These are phyloP conservation scores for Triplophysa bombifrons DNA, from an alignment of 2,797 vertebrate genomes.

Conservation along the genomic window DNA sequence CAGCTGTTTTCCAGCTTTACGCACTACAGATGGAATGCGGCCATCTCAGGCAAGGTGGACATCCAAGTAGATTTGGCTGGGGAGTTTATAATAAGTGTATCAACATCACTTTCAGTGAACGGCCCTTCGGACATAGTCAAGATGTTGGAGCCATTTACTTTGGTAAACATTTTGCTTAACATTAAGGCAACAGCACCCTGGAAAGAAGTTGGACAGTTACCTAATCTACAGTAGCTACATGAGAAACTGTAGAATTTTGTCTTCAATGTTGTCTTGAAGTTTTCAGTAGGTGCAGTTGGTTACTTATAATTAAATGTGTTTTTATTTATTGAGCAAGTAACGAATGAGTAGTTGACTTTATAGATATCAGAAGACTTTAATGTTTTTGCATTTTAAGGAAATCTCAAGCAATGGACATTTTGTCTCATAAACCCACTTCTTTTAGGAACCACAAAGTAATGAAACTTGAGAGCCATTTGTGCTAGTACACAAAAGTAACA, in stretches of 20 bases:
- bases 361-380: no score
- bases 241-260: slow-evolving; percentile 44
- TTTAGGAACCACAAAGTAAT: no score
- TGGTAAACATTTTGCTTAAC: slow-evolving; percentile 3
- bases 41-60: slow-evolving; percentile 42
- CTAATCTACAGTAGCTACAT: slow-evolving; percentile 4
- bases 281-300: not conserved
- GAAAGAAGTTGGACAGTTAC: slow-evolving; percentile 8
- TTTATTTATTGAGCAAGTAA: no score
- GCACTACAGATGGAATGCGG: slow-evolving; percentile 44
- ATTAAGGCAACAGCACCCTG: not conserved
- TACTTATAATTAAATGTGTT: no score
- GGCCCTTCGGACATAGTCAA: not conserved
- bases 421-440: not conserved
- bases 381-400: not conserved
- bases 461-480: not conserved
- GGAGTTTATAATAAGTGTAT: slow-evolving; percentile 29
- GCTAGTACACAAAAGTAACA: not conserved
- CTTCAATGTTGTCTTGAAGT: not conserved
- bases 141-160: slow-evolving; percentile 6
- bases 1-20: slow-evolving; percentile 51
- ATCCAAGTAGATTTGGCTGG: slow-evolving; percentile 32
- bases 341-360: no score
- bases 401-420: not conserved
- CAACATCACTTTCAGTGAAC: slow-evolving; percentile 12